Percentiles rank a stretch among this genome's conserved stretches.
phyloP scores from a whole-genome alignment of 2,113 vertebrate genomes.

The Pseudopipra pipra region DNA sequence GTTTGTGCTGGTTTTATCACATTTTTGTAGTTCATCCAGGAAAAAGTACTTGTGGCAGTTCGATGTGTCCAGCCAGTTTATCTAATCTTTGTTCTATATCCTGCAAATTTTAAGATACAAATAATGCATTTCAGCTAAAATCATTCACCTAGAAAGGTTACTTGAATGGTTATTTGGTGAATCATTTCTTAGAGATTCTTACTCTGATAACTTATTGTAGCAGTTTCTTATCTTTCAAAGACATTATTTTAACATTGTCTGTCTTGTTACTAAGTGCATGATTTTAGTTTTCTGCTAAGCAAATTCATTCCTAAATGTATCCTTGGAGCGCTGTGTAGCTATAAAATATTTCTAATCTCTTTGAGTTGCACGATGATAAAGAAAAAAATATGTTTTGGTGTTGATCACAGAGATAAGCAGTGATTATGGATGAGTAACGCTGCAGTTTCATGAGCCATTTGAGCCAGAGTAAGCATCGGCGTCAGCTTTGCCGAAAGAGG shows the following conservation, averaged over 20 bases:
- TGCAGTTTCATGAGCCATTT: background rate
- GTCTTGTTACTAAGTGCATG: background rate
- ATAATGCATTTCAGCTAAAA: background rate
- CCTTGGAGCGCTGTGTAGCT: accelerated
- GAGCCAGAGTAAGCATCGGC: background rate
- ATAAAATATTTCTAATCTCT: background rate
- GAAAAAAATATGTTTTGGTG: background rate
- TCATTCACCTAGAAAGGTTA: background rate
- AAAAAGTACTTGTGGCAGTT: background rate
- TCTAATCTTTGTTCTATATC: slow-evolving; percentile 20
- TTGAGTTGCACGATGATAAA: background rate
- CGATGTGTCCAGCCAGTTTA: background rate
- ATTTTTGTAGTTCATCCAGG: background rate
- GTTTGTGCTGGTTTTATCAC: background rate
- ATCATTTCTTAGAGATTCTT: background rate
- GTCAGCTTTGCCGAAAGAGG: background rate
- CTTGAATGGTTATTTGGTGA: background rate
- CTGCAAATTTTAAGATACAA: background rate
- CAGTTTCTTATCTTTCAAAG: background rate
- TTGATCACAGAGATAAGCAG: background rate
- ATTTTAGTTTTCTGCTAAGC: background rate
- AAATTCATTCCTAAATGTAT: background rate
- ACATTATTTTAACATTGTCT: background rate
- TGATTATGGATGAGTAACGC: background rate
- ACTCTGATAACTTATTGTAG: background rate